Base-by-base conservation (phyloP, 1,140 invertebrate species). In the Zeugodacus cucurbitae region DNA sequence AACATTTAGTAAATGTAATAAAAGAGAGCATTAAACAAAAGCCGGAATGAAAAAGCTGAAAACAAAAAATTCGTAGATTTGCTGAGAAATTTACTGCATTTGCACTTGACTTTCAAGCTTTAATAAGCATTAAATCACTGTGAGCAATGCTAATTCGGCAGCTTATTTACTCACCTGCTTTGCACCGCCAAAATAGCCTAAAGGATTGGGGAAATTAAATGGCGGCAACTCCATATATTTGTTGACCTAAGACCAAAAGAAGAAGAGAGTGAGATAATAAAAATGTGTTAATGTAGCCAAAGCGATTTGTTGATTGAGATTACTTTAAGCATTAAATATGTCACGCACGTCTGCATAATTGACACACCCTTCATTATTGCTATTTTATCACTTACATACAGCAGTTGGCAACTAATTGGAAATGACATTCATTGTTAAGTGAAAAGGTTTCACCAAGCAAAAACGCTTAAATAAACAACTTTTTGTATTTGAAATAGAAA, bases 151-250 rank as follows among this genome's bases (percentile, higher is more conserved):
- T 54, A 54, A 2, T 17, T 4, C 3, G 17, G 17, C 32, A 67
- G 10, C 78, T 59, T 34, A 5, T 44, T 22, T 64, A 88, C 87
- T 86, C 26, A 97, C 96, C 94, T 95, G 94, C 95, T 97, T 97
- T 44, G 95, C 94, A 2, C 96, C 96, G 7, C 96, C 96, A 10
- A 97, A 93, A 32, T 94, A 93, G 2, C 94, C 95, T 34, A 97
- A 90, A 0, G 97, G 97, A 94, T 98, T 98, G 3, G 95, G 96
- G 92, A 97, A 98, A 93, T 96, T 97, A 92, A 99, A 99, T 0
- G 97, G 97, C 10, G 97, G 96, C 90, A 95, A 94, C 91, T 97
- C 95, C 93, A 97, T 95, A 90, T 97, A 97, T 88, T 95, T 94
- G 93, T 98, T 98, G 44, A 98, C 97, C 93, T 93, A 89, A 86